Evolutionary conservation across 1,140 invertebrate genomes (phyloP).

Genomic region (Drosophila miranda): DNA sequence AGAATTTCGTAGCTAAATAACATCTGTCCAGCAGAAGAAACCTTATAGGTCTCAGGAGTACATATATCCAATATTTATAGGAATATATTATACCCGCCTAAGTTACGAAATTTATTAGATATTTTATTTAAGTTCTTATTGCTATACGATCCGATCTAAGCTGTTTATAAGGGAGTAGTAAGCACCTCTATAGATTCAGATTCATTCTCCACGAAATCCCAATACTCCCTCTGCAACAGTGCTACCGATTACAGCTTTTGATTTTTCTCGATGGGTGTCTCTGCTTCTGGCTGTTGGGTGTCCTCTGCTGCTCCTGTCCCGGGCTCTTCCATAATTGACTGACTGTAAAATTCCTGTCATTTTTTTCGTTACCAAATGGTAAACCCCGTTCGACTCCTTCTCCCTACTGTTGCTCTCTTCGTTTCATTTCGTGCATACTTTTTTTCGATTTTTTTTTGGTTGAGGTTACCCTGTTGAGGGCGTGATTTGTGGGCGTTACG

Average conservation of each 20-base stretch:
- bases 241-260: constrained; percentile 38
- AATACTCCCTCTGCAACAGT: no score
- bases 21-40: no score
- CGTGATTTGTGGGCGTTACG: constrained; percentile 77
- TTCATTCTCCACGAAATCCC: no score
- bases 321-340: constrained; percentile 68
- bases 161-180: no score
- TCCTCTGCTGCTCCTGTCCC: background rate
- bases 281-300: constrained; percentile 29
- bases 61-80: no score
- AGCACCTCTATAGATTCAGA: no score
- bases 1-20: no score
- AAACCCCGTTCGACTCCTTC: constrained; percentile 32
- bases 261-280: constrained; percentile 42
- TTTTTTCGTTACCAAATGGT: constrained; percentile 32
- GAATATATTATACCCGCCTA: no score
- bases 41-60: no score
- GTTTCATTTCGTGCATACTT: constrained; percentile 12
- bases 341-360: constrained; percentile 74
- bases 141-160: no score
- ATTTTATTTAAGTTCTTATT: no score
- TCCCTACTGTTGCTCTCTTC: constrained; percentile 11
- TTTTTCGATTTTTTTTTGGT: constrained; percentile 1
- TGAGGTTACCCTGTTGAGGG: constrained; percentile 60
- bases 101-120: no score